Evolutionary conservation across 2,888 invertebrate species (phyloP).

Genomic region (Ypsolopha sequella): DNA sequence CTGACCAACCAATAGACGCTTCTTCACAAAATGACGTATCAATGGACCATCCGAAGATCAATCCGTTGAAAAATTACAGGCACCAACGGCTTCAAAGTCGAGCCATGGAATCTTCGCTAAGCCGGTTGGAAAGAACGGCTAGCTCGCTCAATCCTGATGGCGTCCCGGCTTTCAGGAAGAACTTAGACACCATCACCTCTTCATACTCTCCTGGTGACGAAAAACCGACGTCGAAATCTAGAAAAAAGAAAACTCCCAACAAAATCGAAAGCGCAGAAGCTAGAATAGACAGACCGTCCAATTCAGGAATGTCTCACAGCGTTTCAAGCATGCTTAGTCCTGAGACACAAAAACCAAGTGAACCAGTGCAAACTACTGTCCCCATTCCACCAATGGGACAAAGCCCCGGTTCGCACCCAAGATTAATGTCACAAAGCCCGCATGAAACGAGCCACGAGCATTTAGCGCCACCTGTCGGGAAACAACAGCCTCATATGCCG

Average conservation of each 20-base stretch:
- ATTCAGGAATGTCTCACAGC: slow-evolving; percentile 45
- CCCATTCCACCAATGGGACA: slow-evolving; percentile 26
- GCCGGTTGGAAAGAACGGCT: slow-evolving; percentile 54
- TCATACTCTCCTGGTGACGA: slow-evolving; percentile 57
- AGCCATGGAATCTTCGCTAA: slow-evolving; percentile 51
- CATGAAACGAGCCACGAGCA: slow-evolving; percentile 12
- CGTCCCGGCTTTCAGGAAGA: slow-evolving; percentile 57
- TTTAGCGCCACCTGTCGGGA: slow-evolving; percentile 10
- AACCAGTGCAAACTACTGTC: slow-evolving; percentile 17
- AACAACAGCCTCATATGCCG: too few species aligned
- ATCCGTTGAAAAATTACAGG: slow-evolving; percentile 59
- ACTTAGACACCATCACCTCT: slow-evolving; percentile 62
- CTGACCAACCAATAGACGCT: slow-evolving; percentile 5
- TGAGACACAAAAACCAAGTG: slow-evolving; percentile 15
- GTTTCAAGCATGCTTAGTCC: slow-evolving; percentile 50
- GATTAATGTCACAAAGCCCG: slow-evolving; percentile 15
- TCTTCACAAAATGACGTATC: background rate
- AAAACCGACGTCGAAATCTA: slow-evolving; percentile 38
- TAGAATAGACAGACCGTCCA: slow-evolving; percentile 24
- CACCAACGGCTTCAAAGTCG: slow-evolving; percentile 49
- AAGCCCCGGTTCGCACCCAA: slow-evolving; percentile 4
- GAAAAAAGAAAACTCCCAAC: slow-evolving; percentile 54
- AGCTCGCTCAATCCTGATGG: slow-evolving; percentile 53
- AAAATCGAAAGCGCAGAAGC: slow-evolving; percentile 38
- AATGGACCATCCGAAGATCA: slow-evolving; percentile 35